Conservation (phyloP, 1,140 invertebrate species). For the Heliconius eleuchia region DNA sequence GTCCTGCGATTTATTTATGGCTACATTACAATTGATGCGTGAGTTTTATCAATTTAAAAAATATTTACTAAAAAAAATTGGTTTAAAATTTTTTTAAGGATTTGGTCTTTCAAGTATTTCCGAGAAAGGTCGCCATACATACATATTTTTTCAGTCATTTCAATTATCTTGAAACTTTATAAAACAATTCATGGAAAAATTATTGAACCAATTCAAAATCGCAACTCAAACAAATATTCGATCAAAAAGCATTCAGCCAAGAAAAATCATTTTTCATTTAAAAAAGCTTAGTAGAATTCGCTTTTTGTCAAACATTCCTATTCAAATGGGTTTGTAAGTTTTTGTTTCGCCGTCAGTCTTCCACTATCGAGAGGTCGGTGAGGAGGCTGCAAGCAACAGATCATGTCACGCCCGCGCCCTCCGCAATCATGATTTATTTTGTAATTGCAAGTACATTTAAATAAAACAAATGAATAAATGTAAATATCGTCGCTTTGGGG, state of each 20-base stretch:
- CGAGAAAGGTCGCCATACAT: not conserved
- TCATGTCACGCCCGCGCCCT: slow-evolving; percentile 46
- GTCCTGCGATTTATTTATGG: too few relatives aligned
- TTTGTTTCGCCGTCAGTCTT: slow-evolving; percentile 61
- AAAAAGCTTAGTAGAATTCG: not conserved
- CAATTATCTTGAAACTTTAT: too few relatives aligned
- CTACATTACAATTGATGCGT: too few relatives aligned
- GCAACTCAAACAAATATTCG: not conserved
- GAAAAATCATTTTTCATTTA: not conserved
- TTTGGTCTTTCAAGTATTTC: not conserved
- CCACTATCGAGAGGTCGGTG: slow-evolving; percentile 79
- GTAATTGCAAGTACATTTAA: slow-evolving; percentile 12
- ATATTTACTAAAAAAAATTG: too few relatives aligned
- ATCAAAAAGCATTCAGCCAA: not conserved
- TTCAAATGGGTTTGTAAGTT: not conserved
- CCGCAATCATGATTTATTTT: slow-evolving; percentile 19
- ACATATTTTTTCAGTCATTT: too few relatives aligned
- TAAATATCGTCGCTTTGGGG: too few relatives aligned
- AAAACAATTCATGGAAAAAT: too few relatives aligned
- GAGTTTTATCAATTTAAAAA: too few relatives aligned
- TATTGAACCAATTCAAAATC: not conserved
- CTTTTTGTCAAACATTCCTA: not conserved
- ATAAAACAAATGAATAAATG: not conserved
- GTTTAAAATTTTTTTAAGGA: too few relatives aligned
- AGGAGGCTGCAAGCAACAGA: slow-evolving; percentile 77